phyloP scores from a whole-genome alignment of 2,113 vertebrate species.

The Lagopus leucura region DNA sequence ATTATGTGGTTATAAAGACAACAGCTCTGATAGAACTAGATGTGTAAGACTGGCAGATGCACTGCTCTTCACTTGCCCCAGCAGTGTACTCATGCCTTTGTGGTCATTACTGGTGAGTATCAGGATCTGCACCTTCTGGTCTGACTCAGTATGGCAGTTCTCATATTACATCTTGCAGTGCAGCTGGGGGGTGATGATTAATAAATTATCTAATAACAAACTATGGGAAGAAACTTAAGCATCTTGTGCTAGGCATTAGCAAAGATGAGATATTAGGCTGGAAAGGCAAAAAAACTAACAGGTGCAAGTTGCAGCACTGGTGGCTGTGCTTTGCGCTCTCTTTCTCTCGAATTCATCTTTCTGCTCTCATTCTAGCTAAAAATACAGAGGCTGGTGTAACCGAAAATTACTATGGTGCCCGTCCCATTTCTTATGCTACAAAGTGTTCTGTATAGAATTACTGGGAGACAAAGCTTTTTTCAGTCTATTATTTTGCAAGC shows the following conservation, averaged over 20 bases:
- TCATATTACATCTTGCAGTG: not conserved
- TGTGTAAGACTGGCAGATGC: not conserved
- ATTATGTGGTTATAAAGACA: not conserved
- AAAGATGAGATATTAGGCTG: not conserved
- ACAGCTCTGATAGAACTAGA: not conserved
- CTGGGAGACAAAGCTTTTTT: not conserved
- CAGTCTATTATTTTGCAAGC: conserved; percentile 23
- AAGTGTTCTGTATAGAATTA: conserved; percentile 7
- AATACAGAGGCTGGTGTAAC: not conserved
- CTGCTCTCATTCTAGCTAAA: not conserved
- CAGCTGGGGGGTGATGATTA: not conserved
- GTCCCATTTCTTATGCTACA: not conserved
- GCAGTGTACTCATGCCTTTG: not conserved
- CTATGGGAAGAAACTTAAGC: not conserved
- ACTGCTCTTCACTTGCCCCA: not conserved
- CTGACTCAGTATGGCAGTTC: not conserved
- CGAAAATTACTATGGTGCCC: not conserved
- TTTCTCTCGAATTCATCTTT: not conserved
- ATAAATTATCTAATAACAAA: not conserved
- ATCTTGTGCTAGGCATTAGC: not conserved
- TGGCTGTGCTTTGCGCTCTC: not conserved
- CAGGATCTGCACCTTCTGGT: not conserved
- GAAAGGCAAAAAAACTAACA: not conserved
- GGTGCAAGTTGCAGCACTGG: not conserved
- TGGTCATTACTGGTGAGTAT: accelerated